Percentiles rank a stretch among this genome's conserved stretches.
Conservation (phyloP, 2,113 vertebrate genomes). For the Spermophilus dauricus region DNA sequence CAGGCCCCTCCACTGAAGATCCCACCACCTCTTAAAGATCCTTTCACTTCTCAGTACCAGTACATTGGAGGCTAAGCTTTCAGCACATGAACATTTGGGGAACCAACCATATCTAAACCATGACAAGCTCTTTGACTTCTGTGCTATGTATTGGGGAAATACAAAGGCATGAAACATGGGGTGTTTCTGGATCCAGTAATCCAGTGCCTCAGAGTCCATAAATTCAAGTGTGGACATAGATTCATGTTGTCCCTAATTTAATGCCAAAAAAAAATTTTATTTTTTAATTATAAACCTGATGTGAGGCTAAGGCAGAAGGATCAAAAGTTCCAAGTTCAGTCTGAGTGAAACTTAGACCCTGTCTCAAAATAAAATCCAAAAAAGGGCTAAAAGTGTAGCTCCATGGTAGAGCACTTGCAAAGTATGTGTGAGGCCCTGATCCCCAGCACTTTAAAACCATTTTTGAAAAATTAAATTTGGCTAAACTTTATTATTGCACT, state of each 20-base stretch:
- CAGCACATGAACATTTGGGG: background rate
- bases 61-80: background rate
- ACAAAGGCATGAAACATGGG: background rate
- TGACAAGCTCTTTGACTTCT: background rate
- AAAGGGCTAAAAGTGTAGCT: too few relatives aligned
- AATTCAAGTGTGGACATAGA: background rate
- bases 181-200: background rate
- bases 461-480: background rate
- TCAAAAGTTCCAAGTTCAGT: too few relatives aligned
- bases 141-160: background rate
- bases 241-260: background rate
- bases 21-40: background rate
- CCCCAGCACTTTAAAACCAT: too few relatives aligned
- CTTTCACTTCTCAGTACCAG: background rate
- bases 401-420: too few relatives aligned
- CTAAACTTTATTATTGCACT: background rate
- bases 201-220: background rate
- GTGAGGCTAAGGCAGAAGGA: too few relatives aligned
- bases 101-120: background rate
- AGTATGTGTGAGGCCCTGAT: too few relatives aligned
- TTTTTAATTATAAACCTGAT: background rate
- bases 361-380: too few relatives aligned
- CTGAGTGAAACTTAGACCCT: too few relatives aligned
- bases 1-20: background rate
- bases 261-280: background rate